Percentiles rank a stretch among this genome's conserved stretches.
Conservation (phyloP, 2,888 invertebrate genomes). For the Malthinus flaveolus region DNA sequence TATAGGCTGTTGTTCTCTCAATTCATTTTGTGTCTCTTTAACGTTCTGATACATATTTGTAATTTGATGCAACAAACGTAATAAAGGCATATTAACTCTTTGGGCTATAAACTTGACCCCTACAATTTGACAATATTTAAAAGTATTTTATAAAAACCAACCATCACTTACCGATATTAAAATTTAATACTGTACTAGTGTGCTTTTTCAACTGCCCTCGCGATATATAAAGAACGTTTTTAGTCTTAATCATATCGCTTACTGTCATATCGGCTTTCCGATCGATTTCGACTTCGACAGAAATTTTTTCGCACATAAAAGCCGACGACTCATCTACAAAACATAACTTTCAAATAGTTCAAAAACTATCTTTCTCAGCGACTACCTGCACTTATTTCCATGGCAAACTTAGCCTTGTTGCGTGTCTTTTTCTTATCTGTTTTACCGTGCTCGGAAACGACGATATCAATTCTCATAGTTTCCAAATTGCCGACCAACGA, state of each 20-base stretch:
- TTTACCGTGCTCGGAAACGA: constrained; percentile 83
- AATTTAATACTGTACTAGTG: constrained; percentile 89
- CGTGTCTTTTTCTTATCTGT: constrained; percentile 62
- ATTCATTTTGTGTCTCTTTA: constrained; percentile 89
- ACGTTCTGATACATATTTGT: constrained; percentile 98
- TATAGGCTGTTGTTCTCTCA: constrained; percentile 71
- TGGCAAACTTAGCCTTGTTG: constrained; percentile 45
- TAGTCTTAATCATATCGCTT: constrained; percentile 80
- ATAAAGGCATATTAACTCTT: constrained; percentile 94
- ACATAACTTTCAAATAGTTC: constrained; percentile 47
- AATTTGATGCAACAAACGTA: constrained; percentile 91
- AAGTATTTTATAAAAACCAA: background rate
- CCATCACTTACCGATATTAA: constrained; percentile 59
- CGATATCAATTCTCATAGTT: constrained; percentile 89
- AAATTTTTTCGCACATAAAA: constrained; percentile 90
- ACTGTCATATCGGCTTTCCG: constrained; percentile 89
- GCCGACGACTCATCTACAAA: constrained; percentile 79
- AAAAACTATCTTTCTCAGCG: background rate
- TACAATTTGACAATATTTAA: constrained; percentile 46
- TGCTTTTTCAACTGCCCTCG: constrained; percentile 86
- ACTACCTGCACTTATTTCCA: constrained; percentile 45
- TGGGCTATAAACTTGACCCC: constrained; percentile 90
- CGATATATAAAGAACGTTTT: constrained; percentile 85
- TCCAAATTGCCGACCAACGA: constrained; percentile 85
- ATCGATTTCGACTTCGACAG: constrained; percentile 85